Evolutionary conservation across 1,140 invertebrate genomes (phyloP), one percentile per base, ranked within the genome.

Genomic region (Cherax quadricarinatus): DNA sequence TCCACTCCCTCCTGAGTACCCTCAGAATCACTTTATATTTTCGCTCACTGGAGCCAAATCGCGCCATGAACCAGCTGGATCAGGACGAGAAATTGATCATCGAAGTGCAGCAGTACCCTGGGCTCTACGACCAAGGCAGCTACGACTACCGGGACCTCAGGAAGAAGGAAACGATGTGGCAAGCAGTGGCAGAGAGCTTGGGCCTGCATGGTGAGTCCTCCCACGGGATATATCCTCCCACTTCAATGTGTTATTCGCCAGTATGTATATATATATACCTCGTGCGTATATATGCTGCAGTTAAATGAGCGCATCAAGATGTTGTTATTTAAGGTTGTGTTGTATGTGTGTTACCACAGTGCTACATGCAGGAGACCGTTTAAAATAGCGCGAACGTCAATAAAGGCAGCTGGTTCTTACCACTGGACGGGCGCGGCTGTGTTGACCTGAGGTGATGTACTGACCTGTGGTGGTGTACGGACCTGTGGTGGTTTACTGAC

Each of bases 91-190:
- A 85, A 66, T 70, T 91, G 16, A 91, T 91, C 89, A 91, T 91
- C 66, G 89, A 91, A 51, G 89, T 91, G 80, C 89, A 91, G 83
- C 89, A 91, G 70, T 91, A 91, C 83, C 89, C 89, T 82, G 89
- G 82, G 21, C 83, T 91, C 30, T 91, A 91, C 73, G 89, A 91
- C 83, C 89, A 91, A 70, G 66, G 49, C 89, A 91, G 89, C 83
- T 78, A 78, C 70, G 89, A 91, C 82, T 91, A 91, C 83, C 82
- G 89, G 0, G 89, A 91, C 73, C 75, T 91, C 70, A 48, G 89
- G 24, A 91, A 91, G 62, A 91, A 91, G 70, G 89, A 91, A 70
- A 86, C 16, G 6, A 91, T 91, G 89, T 91, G 89, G 89, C 89
- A 91, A 30, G 49, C 81, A 6, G 89, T 91, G 51, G 66, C 89